phyloP scores from a whole-genome alignment of 2,797 vertebrate species.

The Eurystomus glaucurus region DNA sequence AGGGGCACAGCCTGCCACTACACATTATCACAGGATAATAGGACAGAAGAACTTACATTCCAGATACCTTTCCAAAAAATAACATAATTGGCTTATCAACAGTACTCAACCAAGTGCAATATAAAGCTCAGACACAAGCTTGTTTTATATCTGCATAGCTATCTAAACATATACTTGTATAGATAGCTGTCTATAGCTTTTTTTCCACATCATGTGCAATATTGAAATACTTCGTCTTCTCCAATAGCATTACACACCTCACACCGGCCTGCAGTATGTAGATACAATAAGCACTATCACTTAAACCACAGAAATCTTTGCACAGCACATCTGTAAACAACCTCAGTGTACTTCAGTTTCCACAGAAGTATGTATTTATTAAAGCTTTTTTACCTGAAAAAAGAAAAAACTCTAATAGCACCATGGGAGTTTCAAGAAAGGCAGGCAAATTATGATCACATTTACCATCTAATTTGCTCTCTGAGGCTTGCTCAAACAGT shows the following conservation, averaged over 20 bases:
- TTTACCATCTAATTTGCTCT: conserved; percentile 77
- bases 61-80: conserved; percentile 50
- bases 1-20: conserved; percentile 16
- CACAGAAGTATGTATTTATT: conserved; percentile 39
- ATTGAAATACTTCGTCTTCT: conserved; percentile 46
- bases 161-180: background rate
- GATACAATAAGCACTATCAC: background rate
- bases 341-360: conserved; percentile 10
- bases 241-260: conserved; percentile 38
- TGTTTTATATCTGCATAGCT: background rate
- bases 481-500: conserved; percentile 75
- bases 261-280: conserved; percentile 32
- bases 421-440: conserved; percentile 67
- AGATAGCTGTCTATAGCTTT: background rate
- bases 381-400: conserved; percentile 54
- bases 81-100: conserved; percentile 73
- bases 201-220: background rate
- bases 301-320: conserved; percentile 12
- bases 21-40: conserved; percentile 58
- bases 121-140: conserved; percentile 53
- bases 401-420: conserved; percentile 51
- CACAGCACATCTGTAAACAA: conserved; percentile 23
- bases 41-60: conserved; percentile 64
- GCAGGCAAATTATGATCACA: conserved; percentile 77
- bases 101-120: conserved; percentile 59